Percentiles rank a stretch among this genome's conserved stretches.
phyloP scores from a whole-genome alignment of 2,113 vertebrate genomes.

The Paramisgurnus dabryanus region DNA sequence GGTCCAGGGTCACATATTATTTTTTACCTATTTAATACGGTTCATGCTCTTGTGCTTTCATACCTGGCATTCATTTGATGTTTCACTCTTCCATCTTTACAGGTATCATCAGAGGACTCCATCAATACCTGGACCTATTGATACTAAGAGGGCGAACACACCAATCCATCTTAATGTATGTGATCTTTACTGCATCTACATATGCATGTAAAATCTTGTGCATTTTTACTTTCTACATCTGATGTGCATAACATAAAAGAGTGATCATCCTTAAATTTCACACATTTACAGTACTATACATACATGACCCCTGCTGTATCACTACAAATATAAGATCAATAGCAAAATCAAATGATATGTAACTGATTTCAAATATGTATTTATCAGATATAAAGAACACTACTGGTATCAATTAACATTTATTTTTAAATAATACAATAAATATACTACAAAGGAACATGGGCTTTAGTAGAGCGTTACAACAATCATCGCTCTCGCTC shows the following conservation, averaged over 20 bases:
- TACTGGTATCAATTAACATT: slow-evolving; percentile 80
- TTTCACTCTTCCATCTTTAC: too few species aligned
- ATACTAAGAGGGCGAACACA: too few species aligned
- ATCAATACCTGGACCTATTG: too few species aligned
- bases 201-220: too few species aligned
- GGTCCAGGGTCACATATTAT: too few species aligned
- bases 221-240: too few species aligned
- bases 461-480: slow-evolving; percentile 76
- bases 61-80: too few species aligned
- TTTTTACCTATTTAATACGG: too few species aligned
- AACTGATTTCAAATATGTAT: slow-evolving; percentile 1
- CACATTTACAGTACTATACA: background rate
- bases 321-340: slow-evolving; percentile 1
- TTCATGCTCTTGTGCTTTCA: too few species aligned
- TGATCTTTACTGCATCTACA: background rate
- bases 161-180: background rate
- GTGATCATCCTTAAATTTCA: background rate
- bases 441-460: slow-evolving; percentile 82
- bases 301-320: background rate
- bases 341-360: background rate
- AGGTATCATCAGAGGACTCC: too few species aligned
- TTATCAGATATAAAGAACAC: slow-evolving; percentile 68
- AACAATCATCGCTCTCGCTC: slow-evolving; percentile 71
- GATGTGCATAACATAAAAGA: too few species aligned
- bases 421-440: slow-evolving; percentile 85